A percentile compares a stretch with the other conserved stretches of the same genome.
These are phyloP conservation scores for Orycteropus afer DNA, from an alignment of 2,113 vertebrate genomes.

Conservation along the genomic window DNA sequence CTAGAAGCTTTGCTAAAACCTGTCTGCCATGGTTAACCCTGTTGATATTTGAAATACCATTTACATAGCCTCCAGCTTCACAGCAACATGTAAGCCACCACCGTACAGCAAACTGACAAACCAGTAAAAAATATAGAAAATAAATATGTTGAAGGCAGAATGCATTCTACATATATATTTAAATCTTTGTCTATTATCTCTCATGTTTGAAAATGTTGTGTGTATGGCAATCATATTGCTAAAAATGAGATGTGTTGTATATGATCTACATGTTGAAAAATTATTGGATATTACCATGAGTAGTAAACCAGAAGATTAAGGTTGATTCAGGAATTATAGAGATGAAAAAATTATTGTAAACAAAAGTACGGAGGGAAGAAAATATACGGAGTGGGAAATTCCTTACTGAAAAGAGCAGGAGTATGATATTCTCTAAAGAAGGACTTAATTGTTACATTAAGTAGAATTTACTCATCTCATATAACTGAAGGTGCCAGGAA, in stretches of 20 bases:
- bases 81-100: too few species aligned
- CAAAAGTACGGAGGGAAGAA: neutral
- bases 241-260: neutral
- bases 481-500: neutral
- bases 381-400: rapidly evolving
- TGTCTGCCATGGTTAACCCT: too few species aligned
- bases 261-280: neutral
- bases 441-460: neutral
- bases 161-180: too few species aligned
- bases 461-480: neutral
- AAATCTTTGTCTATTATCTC: neutral
- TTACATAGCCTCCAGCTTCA: too few species aligned
- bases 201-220: neutral
- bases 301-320: neutral
- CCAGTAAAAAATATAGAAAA: too few species aligned
- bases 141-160: too few species aligned
- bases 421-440: neutral
- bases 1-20: too few species aligned
- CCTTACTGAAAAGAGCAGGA: neutral
- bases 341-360: too few species aligned
- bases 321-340: neutral
- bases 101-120: too few species aligned
- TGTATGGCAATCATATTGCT: neutral
- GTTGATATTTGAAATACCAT: too few species aligned
- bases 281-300: neutral